Base-by-base conservation (phyloP, 2,888 invertebrate genomes). In the Chydorus sphaericus region DNA sequence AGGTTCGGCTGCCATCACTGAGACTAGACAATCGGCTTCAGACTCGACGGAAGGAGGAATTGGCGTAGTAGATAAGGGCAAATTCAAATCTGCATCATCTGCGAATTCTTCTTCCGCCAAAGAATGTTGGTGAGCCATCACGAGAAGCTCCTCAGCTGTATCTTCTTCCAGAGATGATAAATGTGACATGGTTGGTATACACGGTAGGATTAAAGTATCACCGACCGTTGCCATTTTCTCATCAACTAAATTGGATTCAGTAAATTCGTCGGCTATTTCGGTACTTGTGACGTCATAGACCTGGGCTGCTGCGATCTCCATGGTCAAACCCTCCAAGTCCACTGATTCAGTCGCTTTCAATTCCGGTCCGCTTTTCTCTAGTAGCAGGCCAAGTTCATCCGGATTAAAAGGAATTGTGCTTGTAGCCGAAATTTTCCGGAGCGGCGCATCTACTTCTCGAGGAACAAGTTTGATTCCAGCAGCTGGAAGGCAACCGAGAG, bases 81-180 rank as follows among this genome's bases (percentile, higher is more conserved):
- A 50, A 8, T 28, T 50, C 50, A 31, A 11, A 14, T 50, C 50
- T 1, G 50, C 23, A 16, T 50, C 31, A n/a, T 50, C 50, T 4
- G 50, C 52, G n/a, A 36, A 52, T 36, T 52, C 33, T 20, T 52
- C 52, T 8, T 33, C 52, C 7, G 52, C 52, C n/a, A 52, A 23
- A 14, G 37, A 52, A 6, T 31, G 30, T 18, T 52, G 52, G 14
- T 37, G 31, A 23, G 52, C 52, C 8, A 52, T 30, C 16, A 26
- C 36, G 3, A 37, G 52, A 2, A 52, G 33, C 11, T 36, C 23
- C 23, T 33, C 36, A 2, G 14, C 20, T 20, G 16, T 11, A 20
- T 10, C 11, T 16, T 18, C 5, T 37, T 11, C 36, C n/a, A 33
- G 20, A 23, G 31, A 16, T 14, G 7, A 10, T 11, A 20, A n/a